Conservation (phyloP, 2,113 vertebrate species). For the Odocoileus virginianus region DNA sequence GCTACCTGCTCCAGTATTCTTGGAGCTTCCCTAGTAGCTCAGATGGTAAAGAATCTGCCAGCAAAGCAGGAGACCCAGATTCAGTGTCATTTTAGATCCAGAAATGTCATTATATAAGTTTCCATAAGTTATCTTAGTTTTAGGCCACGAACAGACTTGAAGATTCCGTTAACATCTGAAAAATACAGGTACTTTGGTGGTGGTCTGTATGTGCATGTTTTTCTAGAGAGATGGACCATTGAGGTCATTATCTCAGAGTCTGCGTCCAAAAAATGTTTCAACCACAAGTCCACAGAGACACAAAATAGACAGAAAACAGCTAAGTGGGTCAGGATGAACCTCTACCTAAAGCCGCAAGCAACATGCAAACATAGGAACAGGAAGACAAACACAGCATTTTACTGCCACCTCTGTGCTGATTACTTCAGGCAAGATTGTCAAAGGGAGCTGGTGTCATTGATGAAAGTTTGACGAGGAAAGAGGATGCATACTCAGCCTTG, state of each 20-base stretch:
- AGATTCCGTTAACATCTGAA: background rate
- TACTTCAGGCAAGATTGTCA: background rate
- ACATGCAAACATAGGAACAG: accelerated
- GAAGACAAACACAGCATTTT: accelerated
- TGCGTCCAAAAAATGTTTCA: background rate
- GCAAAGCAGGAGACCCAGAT: background rate
- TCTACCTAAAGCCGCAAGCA: background rate
- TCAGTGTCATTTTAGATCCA: background rate
- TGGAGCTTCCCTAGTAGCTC: background rate
- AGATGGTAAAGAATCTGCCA: background rate
- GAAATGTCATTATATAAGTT: background rate
- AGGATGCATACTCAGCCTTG: accelerated
- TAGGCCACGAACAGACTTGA: background rate
- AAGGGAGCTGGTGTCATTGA: background rate
- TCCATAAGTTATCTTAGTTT: background rate
- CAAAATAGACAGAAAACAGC: background rate
- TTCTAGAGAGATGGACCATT: background rate
- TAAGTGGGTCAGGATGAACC: background rate
- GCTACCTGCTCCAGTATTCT: background rate
- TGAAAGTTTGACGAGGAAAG: background rate
- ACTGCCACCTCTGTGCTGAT: accelerated
- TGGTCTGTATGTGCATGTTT: background rate
- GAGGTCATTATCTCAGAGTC: background rate
- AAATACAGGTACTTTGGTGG: background rate
- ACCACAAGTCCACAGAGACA: background rate